Evolutionary conservation across 2,888 invertebrate genomes (phyloP), one percentile per base, ranked within the genome.

Genomic region (Cyclophora punctaria): DNA sequence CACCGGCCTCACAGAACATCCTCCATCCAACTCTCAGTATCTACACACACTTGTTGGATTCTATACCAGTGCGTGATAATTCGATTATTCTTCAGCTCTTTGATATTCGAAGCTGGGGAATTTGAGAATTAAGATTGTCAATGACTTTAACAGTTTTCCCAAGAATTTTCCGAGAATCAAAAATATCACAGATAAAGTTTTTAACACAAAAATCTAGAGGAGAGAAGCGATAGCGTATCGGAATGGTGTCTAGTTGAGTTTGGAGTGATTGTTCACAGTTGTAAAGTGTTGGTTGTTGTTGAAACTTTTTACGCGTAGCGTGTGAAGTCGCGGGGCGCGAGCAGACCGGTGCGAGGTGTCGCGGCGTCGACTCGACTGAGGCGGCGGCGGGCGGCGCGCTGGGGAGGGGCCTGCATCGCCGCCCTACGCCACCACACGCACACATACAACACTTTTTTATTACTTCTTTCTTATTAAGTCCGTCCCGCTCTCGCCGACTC

Each of bases 381-480:
- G 82, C 89, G 85, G 80, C 75, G 63, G 69, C 34, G 45, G 75
- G 79, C 79, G 78, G 78, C 75, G 75, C 73, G 80, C 72, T 74
- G 80, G 82, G 87, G 86, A 86, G 86, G 86, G 84, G 87, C 88
- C 80, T 83, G 81, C 80, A 78, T 76, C 75, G 71, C 83, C 86
- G 85, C 87, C 85, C 87, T 75, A 79, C 69, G 79, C 85, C 86
- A 82, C 87, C 85, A 82, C 86, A 80, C 84, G 80, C 80, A 78
- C 87, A 87, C 86, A 81, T 80, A 83, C 83, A 68, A 81, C 79
- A 71, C 80, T 85, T 85, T 87, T 87, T 88, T 88, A 85, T 85
- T 84, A 86, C 83, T 85, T 85, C 85, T 88, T 86, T 87, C 85
- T 81, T 83, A 78, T 73, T 71, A 73, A 78, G 68, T 70, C 79